Percentiles rank a stretch among this genome's conserved stretches.
phyloP scores from a whole-genome alignment of 2,888 invertebrate genomes.

The Xylota sylvarum region DNA sequence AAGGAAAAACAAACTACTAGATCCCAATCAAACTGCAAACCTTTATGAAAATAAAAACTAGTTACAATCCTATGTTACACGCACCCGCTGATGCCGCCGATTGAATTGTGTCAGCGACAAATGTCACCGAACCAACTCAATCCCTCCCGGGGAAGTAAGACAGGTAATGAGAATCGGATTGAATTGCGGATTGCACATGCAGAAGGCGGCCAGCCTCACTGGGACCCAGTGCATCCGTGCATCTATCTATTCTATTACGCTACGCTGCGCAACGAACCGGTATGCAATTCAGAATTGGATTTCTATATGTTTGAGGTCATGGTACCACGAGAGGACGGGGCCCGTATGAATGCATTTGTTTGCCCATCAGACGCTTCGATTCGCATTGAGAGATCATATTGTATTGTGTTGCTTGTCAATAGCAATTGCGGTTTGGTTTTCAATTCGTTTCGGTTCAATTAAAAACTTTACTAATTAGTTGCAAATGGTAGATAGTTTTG shows the following conservation, averaged over 20 bases:
- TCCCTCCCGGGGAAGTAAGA: constrained; percentile 30
- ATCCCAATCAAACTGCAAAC: constrained; percentile 28
- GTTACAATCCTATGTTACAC: constrained; percentile 6
- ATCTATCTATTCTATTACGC: constrained; percentile 19
- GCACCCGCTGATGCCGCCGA: constrained; percentile 8
- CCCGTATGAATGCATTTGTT: not conserved
- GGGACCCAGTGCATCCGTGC: constrained; percentile 4
- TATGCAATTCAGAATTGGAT: constrained; percentile 70
- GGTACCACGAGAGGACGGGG: constrained; percentile 41
- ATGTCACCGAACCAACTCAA: constrained; percentile 58
- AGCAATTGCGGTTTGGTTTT: constrained; percentile 69
- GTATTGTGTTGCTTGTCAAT: constrained; percentile 47
- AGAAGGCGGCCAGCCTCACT: not conserved
- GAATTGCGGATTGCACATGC: constrained; percentile 53
- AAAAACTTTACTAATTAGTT: constrained; percentile 61
- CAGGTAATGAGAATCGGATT: constrained; percentile 69
- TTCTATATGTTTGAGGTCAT: constrained; percentile 66
- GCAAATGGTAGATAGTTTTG: not conserved
- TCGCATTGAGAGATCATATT: constrained; percentile 53
- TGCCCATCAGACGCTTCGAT: constrained; percentile 27
- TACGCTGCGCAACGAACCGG: constrained; percentile 31
- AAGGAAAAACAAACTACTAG: not conserved
- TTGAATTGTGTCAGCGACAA: constrained; percentile 20
- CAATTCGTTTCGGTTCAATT: constrained; percentile 68
- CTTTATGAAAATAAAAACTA: constrained; percentile 24